These are phyloP conservation scores for Palythoa grandis DNA, from an alignment of 92 coral and sea anemone genomes.

Conservation along the genomic window DNA sequence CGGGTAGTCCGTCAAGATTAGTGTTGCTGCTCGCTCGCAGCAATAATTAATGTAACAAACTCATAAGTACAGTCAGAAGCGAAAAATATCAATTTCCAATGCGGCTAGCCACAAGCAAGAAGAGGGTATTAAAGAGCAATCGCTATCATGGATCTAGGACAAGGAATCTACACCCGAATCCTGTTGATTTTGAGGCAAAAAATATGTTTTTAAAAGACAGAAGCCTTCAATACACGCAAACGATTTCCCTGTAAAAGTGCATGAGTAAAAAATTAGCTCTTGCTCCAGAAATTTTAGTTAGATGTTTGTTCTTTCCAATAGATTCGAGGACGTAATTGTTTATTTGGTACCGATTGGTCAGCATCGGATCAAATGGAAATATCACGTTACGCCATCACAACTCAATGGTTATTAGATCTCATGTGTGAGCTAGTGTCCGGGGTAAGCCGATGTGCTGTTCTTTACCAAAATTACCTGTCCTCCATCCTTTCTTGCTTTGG, in stretches of 20 bases:
- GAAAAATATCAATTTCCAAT: too few relatives aligned
- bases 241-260: not conserved
- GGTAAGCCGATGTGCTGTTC: constrained; percentile 47
- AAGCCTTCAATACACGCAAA: too few relatives aligned
- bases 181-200: too few relatives aligned
- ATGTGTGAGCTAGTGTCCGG: constrained; percentile 73
- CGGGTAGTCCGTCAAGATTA: too few relatives aligned
- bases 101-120: too few relatives aligned
- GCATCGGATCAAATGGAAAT: constrained; percentile 37
- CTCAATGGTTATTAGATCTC: constrained; percentile 73
- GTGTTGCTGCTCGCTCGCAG: too few relatives aligned
- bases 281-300: not conserved
- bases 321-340: constrained; percentile 52
- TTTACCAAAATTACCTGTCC: not conserved
- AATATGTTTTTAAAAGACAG: too few relatives aligned
- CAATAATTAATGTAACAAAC: too few relatives aligned
- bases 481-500: not conserved
- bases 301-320: not conserved
- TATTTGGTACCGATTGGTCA: constrained; percentile 53
- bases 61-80: too few relatives aligned
- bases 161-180: too few relatives aligned
- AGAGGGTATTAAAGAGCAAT: too few relatives aligned
- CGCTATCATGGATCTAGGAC: too few relatives aligned
- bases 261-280: not conserved
- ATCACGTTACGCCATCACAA: constrained; percentile 46